Base-by-base conservation (phyloP, 2,797 vertebrate species). In the Neoniphon sammara region DNA sequence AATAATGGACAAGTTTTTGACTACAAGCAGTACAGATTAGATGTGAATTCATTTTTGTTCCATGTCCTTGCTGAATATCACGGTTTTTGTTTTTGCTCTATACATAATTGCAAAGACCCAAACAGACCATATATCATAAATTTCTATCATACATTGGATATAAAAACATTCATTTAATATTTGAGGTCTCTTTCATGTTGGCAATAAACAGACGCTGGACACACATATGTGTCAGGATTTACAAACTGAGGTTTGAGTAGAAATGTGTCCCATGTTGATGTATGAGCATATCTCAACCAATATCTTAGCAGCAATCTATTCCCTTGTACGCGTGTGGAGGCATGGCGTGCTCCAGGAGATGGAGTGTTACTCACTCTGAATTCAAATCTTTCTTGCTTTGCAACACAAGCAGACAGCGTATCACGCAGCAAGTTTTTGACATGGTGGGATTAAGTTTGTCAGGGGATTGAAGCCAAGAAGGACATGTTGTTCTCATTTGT, bases 151-250 rank as follows among this genome's bases (percentile, higher is more conserved):
- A 2, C 11, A 10, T 42, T 1, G 1, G 39, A 42, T 42, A 9
- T 42, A 46, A 46, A 46, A 9, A 20, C 66, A 66, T 65, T 23
- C 53, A 27, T 50, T 73, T 4, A 46, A 25, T 65, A 21, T 56
- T 78, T 70, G 23, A 46, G 60, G 21, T 39, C 70, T 81, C 65
- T 76, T 44, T 30, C 23, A 14, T 54, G 20, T 14, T 21, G 11
- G 57, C 14, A 44, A 42, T 12, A 36, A 36, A 11, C 36, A 11
- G 54, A 58, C 46, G 46, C 56, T 59, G 39, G 54, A 31, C 30
- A 58, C 4, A 52, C 68, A 0, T 55, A n/a, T 76, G 23, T 74
- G 77, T 82, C 9, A 56, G 25, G 58, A 14, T 61, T 73, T 62
- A 27, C 25, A 27, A 27, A 27, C 25, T 27, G 25, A 27, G 25